Conservation (phyloP, 2,888 invertebrate genomes). For the Mesopsocus fuscifrons region DNA sequence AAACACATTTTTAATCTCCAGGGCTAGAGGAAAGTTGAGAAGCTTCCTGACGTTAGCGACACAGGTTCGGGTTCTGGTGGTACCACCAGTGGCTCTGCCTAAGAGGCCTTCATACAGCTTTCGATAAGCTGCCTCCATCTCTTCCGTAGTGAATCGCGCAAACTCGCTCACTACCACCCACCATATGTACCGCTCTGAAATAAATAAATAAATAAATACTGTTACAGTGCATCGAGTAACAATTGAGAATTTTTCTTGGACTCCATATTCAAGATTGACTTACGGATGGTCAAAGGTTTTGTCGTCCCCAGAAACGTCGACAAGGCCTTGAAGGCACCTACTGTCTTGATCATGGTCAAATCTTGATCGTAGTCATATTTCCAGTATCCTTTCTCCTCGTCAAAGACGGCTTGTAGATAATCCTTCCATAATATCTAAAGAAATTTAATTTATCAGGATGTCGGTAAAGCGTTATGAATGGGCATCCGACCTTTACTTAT, state of each 20-base stretch:
- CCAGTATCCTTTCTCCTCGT: not conserved
- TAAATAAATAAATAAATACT: too few species aligned
- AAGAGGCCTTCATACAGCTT: not conserved
- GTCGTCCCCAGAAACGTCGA: slow-evolving; percentile 13
- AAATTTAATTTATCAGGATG: too few species aligned
- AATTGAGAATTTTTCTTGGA: too few species aligned
- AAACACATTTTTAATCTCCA: slow-evolving; percentile 20
- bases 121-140: slow-evolving; percentile 3
- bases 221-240: too few species aligned
- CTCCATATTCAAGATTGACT: not conserved
- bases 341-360: slow-evolving; percentile 15
- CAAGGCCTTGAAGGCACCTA: slow-evolving; percentile 15
- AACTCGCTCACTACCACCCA: slow-evolving; percentile 16
- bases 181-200: slow-evolving; percentile 16
- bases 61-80: slow-evolving; percentile 9
- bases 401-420: too few species aligned
- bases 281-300: slow-evolving; percentile 13
- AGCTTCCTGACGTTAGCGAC: not conserved
- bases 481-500: too few species aligned
- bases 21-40: not conserved
- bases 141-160: slow-evolving; percentile 12
- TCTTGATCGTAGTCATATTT: slow-evolving; percentile 15
- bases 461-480: too few species aligned
- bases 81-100: not conserved
- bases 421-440: too few species aligned